Evolutionary conservation across 2,888 invertebrate species (phyloP).

Genomic region (Ophonus ardosiacus): DNA sequence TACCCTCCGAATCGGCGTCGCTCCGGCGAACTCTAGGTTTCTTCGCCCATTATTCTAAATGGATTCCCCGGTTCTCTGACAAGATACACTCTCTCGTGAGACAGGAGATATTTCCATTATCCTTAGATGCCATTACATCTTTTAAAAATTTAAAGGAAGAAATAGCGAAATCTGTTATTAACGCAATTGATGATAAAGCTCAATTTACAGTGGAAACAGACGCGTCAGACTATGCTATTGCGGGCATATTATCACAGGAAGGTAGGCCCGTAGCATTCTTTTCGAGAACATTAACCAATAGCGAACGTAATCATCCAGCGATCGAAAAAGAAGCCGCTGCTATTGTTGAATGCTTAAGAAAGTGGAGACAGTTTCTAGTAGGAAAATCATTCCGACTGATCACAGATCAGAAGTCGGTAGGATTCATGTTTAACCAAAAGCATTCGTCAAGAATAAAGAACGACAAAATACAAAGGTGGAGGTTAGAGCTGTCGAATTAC

Average conservation of each 20-base stretch:
- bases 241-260: background rate
- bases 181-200: background rate
- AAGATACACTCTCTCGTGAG: background rate
- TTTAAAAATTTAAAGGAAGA: conserved; percentile 15
- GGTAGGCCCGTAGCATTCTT: conserved; percentile 57
- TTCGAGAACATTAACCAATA: conserved; percentile 55
- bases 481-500: background rate
- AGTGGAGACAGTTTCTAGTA: conserved; percentile 65
- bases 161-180: conserved; percentile 21
- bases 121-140: background rate
- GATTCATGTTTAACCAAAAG: conserved; percentile 60
- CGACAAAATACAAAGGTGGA: conserved; percentile 63
- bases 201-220: conserved; percentile 14
- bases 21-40: background rate
- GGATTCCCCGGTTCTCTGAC: conserved; percentile 14
- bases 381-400: conserved; percentile 64
- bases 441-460: conserved; percentile 62
- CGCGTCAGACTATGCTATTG: conserved; percentile 10
- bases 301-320: conserved; percentile 64
- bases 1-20: background rate
- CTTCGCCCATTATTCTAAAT: conserved; percentile 13
- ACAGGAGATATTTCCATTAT: conserved; percentile 18
- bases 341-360: conserved; percentile 66
- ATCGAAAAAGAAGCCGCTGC: conserved; percentile 67
- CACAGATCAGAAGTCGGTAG: conserved; percentile 63